These are phyloP conservation scores for Scortum barcoo DNA, from an alignment of 2,113 vertebrate species.

Conservation along the genomic window DNA sequence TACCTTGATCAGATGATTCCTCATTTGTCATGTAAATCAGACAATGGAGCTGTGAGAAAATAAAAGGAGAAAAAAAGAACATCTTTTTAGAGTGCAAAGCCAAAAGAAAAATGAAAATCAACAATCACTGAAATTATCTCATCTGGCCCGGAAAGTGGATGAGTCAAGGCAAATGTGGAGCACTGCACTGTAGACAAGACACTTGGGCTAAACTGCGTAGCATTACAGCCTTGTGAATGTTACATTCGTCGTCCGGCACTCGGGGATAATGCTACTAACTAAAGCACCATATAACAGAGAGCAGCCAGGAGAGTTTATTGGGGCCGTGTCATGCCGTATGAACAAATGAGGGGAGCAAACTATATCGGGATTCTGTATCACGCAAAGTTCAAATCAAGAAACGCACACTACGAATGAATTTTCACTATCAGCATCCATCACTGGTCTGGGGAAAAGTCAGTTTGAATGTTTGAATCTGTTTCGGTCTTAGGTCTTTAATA, in stretches of 20 bases:
- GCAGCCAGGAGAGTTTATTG: neutral
- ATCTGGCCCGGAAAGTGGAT: neutral
- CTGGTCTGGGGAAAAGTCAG: neutral
- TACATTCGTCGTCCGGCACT: neutral
- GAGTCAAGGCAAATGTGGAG: neutral
- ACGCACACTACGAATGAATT: neutral
- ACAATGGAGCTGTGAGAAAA: constrained; percentile 39
- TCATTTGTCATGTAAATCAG: constrained; percentile 22
- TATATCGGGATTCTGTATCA: neutral
- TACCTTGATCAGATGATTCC: constrained; percentile 61
- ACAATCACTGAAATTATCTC: neutral
- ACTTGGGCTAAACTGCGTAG: neutral
- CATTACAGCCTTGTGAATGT: neutral
- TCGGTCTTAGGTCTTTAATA: neutral
- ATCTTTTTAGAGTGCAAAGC: neutral
- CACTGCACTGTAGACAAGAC: neutral
- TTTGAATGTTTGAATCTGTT: neutral
- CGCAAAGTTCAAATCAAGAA: neutral
- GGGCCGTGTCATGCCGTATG: neutral
- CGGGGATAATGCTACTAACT: neutral
- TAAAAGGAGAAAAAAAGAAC: constrained; percentile 11
- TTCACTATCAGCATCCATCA: neutral
- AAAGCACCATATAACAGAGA: neutral
- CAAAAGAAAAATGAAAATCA: neutral
- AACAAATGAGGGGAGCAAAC: neutral